Evolutionary conservation across 2,888 invertebrate species (phyloP).

Genomic region (Volucella zonaria): DNA sequence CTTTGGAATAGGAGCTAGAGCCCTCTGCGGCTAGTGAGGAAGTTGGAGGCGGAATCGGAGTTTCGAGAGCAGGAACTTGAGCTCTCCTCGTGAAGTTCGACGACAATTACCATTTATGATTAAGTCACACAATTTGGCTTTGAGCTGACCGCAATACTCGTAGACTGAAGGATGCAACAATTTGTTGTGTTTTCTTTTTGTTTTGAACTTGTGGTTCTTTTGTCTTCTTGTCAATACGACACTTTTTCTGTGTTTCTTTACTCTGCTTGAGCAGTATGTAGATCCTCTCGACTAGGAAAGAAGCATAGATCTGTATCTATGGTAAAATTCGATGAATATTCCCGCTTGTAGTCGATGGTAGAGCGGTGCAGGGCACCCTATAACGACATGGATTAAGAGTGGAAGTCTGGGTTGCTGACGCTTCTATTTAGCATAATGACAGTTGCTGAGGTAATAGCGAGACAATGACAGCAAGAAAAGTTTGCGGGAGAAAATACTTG

Average conservation of each 20-base stretch:
- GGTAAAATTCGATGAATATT: slow-evolving; percentile 65
- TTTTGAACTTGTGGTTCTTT: background rate
- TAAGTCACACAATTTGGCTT: slow-evolving; percentile 59
- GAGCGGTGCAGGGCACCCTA: slow-evolving; percentile 1
- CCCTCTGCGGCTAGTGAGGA: too few species aligned
- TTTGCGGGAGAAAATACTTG: slow-evolving; percentile 34
- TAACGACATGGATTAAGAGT: slow-evolving; percentile 55
- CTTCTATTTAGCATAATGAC: slow-evolving; percentile 67
- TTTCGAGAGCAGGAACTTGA: background rate
- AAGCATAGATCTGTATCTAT: slow-evolving; percentile 68
- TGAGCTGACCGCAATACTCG: slow-evolving; percentile 56
- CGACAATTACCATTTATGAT: slow-evolving; percentile 70
- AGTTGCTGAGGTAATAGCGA: slow-evolving; percentile 25
- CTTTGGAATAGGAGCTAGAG: too few species aligned
- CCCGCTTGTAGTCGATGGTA: background rate
- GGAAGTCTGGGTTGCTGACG: slow-evolving; percentile 62
- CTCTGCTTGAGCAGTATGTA: background rate
- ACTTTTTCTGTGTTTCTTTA: slow-evolving; percentile 1
- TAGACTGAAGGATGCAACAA: background rate
- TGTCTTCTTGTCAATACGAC: slow-evolving; percentile 24
- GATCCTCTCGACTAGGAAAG: slow-evolving; percentile 27
- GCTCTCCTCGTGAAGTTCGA: slow-evolving; percentile 4
- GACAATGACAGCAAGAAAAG: slow-evolving; percentile 23
- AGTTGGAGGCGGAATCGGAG: too few species aligned
- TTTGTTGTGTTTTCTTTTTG: background rate